Conservation (phyloP, 2,113 vertebrate species). For the Neogale vison region DNA sequence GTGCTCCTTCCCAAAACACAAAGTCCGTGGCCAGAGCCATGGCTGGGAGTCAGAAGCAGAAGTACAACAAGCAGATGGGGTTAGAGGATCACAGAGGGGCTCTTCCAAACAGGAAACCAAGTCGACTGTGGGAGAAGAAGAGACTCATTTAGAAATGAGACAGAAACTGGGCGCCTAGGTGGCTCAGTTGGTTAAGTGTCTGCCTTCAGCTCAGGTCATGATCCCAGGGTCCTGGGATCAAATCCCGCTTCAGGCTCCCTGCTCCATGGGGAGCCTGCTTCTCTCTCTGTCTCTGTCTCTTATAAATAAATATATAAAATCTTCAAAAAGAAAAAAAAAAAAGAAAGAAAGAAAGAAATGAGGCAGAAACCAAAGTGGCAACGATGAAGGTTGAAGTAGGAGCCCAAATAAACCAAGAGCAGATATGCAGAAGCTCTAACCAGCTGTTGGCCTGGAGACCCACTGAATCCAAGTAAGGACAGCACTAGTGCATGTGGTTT, state of each 20-base stretch:
- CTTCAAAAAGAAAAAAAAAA: too few species aligned
- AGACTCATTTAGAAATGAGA: background rate
- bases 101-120: background rate
- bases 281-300: too few species aligned
- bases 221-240: too few species aligned
- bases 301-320: too few species aligned
- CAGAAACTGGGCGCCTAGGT: background rate
- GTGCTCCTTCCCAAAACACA: background rate
- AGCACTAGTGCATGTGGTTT: background rate
- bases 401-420: background rate
- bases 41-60: background rate
- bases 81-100: background rate
- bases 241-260: too few species aligned
- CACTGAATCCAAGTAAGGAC: background rate
- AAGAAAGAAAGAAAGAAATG: too few species aligned
- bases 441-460: background rate
- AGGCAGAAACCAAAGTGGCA: background rate
- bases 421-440: background rate
- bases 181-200: too few species aligned
- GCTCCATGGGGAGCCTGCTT: too few species aligned
- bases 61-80: background rate
- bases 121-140: background rate
- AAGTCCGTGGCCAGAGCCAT: background rate
- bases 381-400: background rate
- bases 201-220: too few species aligned